Percentiles rank a stretch among this genome's conserved stretches.
Conservation (phyloP, 37 sponge, comb jelly and placozoan species). For the Diacarnus erythraeanus region DNA sequence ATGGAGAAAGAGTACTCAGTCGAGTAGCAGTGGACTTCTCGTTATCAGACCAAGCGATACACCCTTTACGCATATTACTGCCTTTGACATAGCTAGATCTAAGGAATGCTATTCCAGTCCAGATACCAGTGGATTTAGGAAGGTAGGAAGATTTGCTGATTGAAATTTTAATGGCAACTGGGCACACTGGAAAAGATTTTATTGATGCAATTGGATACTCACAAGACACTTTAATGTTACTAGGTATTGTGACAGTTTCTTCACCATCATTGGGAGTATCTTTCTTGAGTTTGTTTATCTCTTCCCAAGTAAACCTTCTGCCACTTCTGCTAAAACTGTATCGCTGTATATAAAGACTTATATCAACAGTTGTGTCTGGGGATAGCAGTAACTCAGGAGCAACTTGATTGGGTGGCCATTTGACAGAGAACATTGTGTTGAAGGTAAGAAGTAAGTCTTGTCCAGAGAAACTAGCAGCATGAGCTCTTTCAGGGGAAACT, state of each 20-base stretch:
- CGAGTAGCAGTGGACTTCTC: neutral
- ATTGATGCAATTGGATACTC: neutral
- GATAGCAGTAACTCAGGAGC: constrained; percentile 2
- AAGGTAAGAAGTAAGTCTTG: neutral
- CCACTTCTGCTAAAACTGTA: neutral
- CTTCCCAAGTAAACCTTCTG: neutral
- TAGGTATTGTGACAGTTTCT: constrained; percentile 1
- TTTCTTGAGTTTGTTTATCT: neutral
- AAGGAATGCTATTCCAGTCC: constrained; percentile 11
- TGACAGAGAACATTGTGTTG: too few species aligned
- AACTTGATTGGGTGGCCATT: constrained; percentile 32
- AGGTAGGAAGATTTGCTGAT: neutral
- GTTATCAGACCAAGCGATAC: neutral
- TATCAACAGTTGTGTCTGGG: constrained; percentile 31
- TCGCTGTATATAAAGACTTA: constrained; percentile 7
- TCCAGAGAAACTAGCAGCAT: constrained; percentile 22
- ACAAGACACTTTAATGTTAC: neutral
- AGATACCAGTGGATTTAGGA: neutral
- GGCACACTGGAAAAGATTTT: neutral
- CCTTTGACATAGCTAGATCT: neutral
- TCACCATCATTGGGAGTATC: constrained; percentile 13
- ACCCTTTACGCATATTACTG: neutral
- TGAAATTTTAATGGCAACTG: constrained; percentile 11
- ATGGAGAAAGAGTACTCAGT: constrained; percentile 7
- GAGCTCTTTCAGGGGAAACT: constrained; percentile 42